A percentile compares a stretch with the other conserved stretches of the same genome.
Conservation (phyloP, 2,888 invertebrate species). For the Ischnura elegans region DNA sequence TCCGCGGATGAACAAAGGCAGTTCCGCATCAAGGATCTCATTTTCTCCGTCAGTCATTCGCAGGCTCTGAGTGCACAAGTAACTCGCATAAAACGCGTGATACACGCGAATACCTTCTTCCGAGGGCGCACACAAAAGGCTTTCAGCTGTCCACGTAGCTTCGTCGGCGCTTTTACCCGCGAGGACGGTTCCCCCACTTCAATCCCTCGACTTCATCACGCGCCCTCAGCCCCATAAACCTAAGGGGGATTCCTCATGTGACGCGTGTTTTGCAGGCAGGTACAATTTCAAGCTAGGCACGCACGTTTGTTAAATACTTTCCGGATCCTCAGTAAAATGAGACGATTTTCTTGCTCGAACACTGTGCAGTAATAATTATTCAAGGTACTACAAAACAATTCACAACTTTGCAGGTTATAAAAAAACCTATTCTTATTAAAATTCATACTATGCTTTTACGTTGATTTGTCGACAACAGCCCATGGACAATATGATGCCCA, state of each 20-base stretch:
- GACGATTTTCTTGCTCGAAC: too few species aligned
- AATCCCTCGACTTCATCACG: neutral
- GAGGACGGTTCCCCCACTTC: neutral
- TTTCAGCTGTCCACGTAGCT: neutral
- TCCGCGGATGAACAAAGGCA: neutral
- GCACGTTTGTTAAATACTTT: neutral
- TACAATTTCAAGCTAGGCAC: too few species aligned
- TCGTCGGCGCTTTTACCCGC: neutral
- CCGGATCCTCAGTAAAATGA: too few species aligned
- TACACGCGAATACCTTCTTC: neutral
- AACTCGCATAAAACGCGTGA: neutral
- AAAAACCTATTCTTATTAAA: too few species aligned
- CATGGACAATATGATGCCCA: too few species aligned
- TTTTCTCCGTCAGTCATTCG: neutral
- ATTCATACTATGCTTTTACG: too few species aligned
- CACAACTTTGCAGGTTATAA: too few species aligned
- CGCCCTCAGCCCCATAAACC: neutral
- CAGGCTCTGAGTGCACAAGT: neutral
- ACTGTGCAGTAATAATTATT: too few species aligned
- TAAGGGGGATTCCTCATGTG: neutral
- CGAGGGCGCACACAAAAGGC: neutral
- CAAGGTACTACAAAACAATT: too few species aligned
- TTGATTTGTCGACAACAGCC: too few species aligned
- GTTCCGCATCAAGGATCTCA: slow-evolving; percentile 21
- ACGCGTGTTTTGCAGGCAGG: neutral